These are phyloP conservation scores for Drosophila kurseongensis DNA, from an alignment of 1,140 invertebrate genomes.

Conservation along the genomic window DNA sequence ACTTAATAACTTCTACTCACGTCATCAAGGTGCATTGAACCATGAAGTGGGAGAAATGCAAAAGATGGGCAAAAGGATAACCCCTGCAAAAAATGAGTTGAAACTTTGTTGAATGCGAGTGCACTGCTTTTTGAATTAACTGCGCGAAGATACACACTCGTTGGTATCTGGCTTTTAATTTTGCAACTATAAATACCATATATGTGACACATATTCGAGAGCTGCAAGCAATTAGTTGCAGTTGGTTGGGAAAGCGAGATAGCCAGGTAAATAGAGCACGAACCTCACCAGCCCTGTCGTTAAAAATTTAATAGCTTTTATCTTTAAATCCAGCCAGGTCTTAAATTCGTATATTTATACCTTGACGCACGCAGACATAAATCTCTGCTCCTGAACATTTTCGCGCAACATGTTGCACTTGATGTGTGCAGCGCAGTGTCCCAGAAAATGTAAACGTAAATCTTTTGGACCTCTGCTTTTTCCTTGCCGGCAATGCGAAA, in stretches of 20 bases:
- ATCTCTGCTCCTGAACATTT: constrained; percentile 41
- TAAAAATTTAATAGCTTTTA: constrained; percentile 21
- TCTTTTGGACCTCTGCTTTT: constrained; percentile 52
- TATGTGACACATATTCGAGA: constrained; percentile 17
- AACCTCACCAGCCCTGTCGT: constrained; percentile 7
- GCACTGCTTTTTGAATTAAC: constrained; percentile 19
- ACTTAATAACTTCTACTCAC: constrained; percentile 81
- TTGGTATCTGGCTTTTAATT: constrained; percentile 30
- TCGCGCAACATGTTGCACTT: constrained; percentile 70
- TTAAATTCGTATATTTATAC: constrained; percentile 57
- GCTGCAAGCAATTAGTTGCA: constrained; percentile 31
- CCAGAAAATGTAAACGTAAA: constrained; percentile 68
- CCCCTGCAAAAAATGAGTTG: constrained; percentile 8
- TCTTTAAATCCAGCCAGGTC: constrained; percentile 23
- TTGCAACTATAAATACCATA: constrained; percentile 20
- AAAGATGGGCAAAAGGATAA: constrained; percentile 17
- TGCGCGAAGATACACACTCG: constrained; percentile 12
- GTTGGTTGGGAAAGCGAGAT: neutral
- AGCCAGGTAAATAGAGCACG: constrained; percentile 26
- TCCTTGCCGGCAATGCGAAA: constrained; percentile 9
- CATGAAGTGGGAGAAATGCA: constrained; percentile 16
- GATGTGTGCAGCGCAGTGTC: constrained; percentile 35
- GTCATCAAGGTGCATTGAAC: constrained; percentile 74
- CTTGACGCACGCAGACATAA: constrained; percentile 44
- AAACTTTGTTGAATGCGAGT: constrained; percentile 4